Conservation (phyloP, 2,113 vertebrate species). For the Oncorhynchus masou region DNA sequence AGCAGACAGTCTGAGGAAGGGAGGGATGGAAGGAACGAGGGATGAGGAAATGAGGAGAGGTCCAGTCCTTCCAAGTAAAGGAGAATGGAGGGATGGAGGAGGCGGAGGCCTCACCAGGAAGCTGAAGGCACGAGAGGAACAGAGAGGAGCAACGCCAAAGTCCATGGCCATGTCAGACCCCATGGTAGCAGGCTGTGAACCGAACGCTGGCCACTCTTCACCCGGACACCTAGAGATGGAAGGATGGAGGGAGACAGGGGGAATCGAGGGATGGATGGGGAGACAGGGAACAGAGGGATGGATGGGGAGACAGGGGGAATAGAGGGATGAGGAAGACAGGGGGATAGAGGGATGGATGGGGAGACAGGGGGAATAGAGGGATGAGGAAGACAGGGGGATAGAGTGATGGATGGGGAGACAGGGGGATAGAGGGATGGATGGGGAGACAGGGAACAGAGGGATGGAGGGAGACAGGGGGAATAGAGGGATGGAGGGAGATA, state of each 20-base stretch:
- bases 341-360: not conserved
- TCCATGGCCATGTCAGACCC: constrained; percentile 77
- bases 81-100: constrained; percentile 12
- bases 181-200: constrained; percentile 66
- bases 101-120: constrained; percentile 81
- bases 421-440: too few relatives aligned
- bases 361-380: not conserved
- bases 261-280: too few relatives aligned
- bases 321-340: too few relatives aligned
- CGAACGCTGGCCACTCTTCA: constrained; percentile 83
- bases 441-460: too few relatives aligned
- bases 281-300: not conserved
- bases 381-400: not conserved
- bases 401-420: not conserved
- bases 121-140: constrained; percentile 82
- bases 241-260: constrained; percentile 2
- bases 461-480: too few relatives aligned
- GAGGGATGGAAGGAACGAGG: constrained; percentile 36
- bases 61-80: not conserved
- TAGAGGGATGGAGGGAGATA: too few relatives aligned
- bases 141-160: constrained; percentile 79
- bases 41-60: not conserved
- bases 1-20: constrained; percentile 58
- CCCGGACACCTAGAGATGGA: constrained; percentile 81
- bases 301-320: not conserved